phyloP scores from a whole-genome alignment of 2,888 invertebrate genomes.

The Drosophila fulvimacula region DNA sequence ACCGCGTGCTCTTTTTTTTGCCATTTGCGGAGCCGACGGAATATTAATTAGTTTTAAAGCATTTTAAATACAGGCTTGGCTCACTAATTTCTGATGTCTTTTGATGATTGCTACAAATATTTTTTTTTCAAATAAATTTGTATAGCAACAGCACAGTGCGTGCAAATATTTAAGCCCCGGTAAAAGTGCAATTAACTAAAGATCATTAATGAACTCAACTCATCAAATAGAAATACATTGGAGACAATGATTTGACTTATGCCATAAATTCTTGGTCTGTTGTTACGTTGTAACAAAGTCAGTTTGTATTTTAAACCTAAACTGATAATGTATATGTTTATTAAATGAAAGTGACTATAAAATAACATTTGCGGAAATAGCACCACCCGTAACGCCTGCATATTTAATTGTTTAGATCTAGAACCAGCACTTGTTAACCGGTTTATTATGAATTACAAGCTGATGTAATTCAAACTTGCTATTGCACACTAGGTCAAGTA shows the following conservation, averaged over 20 bases:
- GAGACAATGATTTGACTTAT: background rate
- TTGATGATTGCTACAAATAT: slow-evolving; percentile 57
- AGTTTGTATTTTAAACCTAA: background rate
- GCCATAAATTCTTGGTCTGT: background rate
- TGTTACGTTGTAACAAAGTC: background rate
- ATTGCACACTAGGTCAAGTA: slow-evolving; percentile 72
- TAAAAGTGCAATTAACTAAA: background rate
- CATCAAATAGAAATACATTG: background rate
- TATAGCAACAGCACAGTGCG: background rate
- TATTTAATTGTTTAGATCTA: slow-evolving; percentile 21
- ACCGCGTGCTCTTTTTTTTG: slow-evolving; percentile 14
- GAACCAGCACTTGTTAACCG: slow-evolving; percentile 49
- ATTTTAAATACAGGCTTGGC: slow-evolving; percentile 62
- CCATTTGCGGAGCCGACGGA: slow-evolving; percentile 33
- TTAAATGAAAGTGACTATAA: slow-evolving; percentile 11
- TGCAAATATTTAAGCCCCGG: background rate
- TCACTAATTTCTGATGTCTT: slow-evolving; percentile 62
- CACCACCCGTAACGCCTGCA: slow-evolving; percentile 22
- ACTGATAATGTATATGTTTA: background rate
- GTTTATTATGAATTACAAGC: slow-evolving; percentile 49
- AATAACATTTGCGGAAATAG: slow-evolving; percentile 6
- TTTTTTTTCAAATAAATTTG: slow-evolving; percentile 19
- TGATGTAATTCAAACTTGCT: slow-evolving; percentile 64
- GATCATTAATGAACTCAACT: background rate
- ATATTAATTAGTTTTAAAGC: slow-evolving; percentile 60